Base-by-base conservation (phyloP, 1,140 invertebrate genomes). In the Drosophila teissieri region DNA sequence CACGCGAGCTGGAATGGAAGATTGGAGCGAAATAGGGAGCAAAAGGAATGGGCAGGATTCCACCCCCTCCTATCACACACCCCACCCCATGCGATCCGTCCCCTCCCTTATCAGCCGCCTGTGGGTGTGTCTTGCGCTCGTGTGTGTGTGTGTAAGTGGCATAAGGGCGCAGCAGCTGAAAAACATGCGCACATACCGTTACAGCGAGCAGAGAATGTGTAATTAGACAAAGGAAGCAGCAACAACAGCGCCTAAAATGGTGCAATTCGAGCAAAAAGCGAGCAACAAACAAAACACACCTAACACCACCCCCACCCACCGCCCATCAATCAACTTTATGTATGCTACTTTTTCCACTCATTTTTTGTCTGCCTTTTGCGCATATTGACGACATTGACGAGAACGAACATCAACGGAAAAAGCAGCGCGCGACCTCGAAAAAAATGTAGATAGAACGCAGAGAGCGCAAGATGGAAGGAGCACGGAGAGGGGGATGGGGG, bases 311-410 rank as follows among this genome's bases (percentile, higher is more conserved):
- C 27, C 19, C 39, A 31, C 24, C 44, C 15, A 67, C 27, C 36
- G 36, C 27, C 39, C 61, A 56, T 70, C 63, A 68, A 69, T 57
- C 67, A 69, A 36, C 42, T 19, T 36, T 69, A 70, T 69, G 51
- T 57, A 48, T 48, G 64, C 27, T 51, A 15, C 27, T 15, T 79
- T 77, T 72, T 31, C 31, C 31, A 31, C 31, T 31, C 31, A 31
- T 31, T 31, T 31, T 31, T 10, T 31, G 31, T 31, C 31, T 31
- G 31, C 31, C 31, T 67, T 81, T 65, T 65, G 65, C 61, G 55
- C 61, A 80, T 73, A 73, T 86, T 79, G 70, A 78, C 69, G 84
- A 89, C 84, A 89, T 89, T 89, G 85, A 89, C 64, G 69, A 48
- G 44, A 63, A 63, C 54, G 76, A 67, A 67, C 69, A 77, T 65